Evolutionary conservation across 37 sponge, comb jelly and placozoan species (phyloP), one percentile per base, ranked within the genome.

Genomic region (Diacarnus erythraeanus): DNA sequence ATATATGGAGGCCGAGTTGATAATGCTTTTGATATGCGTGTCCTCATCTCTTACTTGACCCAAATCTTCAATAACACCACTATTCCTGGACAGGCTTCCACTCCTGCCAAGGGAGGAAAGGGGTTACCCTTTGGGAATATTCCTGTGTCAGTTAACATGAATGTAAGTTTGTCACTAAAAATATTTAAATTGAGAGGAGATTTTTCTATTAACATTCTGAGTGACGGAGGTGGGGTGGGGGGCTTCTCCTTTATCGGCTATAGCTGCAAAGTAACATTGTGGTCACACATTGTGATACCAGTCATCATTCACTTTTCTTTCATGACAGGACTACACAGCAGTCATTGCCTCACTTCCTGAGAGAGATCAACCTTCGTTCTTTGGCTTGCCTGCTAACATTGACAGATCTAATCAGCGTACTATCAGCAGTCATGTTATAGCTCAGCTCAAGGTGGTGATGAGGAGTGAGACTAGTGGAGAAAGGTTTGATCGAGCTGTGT

Each of bases 1-100:
- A 83, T 98, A 33, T 98, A 94, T 76, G 99, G 99, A 22, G 99
- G 99, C 8, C 82, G 97, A 37, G 91, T 98, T 54, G 99, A 98
- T 77, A 98, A 98, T 69, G 78, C 75, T 26, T 96, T 83, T 84
- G 99, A 98, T 69, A 77, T 91, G 87, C 79, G 85, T 42, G 92
- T 98, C 26, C 80, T 96, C 30, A 44, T 26, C 29, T 89, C 99
- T 22, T 98, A 94, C 79, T 77, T 98, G 58, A 59, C 56, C 42
- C 92, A 89, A 75, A 91, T 69, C 82, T 98, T 94, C 76, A 82
- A 91, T 57, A 69, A 72, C 34, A 38, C n/a, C 3, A 70, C 79
- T n/a, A 57, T 91, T 43, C 59, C 84, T 59, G 91, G 92, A 26
- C 71, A 87, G 57, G 68, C 69, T 47, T 29, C 69, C 17, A 30